Evolutionary conservation across 2,888 invertebrate species (phyloP).

Genomic region (Aspidiotus destructor): DNA sequence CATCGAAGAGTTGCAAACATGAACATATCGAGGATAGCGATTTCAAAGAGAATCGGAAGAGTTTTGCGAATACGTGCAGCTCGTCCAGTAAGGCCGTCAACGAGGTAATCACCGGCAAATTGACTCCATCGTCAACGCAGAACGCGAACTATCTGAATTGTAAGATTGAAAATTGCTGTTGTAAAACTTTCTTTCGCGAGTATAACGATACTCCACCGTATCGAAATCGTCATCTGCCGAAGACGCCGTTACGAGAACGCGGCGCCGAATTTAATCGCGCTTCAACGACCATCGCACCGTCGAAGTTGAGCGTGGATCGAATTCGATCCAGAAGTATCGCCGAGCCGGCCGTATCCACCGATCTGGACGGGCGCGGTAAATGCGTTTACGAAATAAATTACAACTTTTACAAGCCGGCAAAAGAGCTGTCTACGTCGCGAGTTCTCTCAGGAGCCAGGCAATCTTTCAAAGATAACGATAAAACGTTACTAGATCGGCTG

Average conservation of each 20-base stretch:
- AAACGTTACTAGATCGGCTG: background rate
- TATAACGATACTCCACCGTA: constrained; percentile 12
- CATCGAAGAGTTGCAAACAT: background rate
- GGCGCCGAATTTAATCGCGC: constrained; percentile 16
- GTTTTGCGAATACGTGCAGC: background rate
- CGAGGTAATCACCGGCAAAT: background rate
- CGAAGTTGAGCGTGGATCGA: background rate
- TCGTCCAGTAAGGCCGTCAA: background rate
- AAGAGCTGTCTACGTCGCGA: background rate
- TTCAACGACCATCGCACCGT: background rate
- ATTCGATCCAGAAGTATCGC: background rate
- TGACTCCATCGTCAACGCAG: background rate
- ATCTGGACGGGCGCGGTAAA: background rate
- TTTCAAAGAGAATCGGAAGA: constrained; percentile 14
- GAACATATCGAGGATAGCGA: background rate
- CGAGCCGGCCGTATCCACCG: background rate
- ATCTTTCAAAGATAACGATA: background rate
- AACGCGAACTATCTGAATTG: constrained; percentile 12
- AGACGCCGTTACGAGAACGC: constrained; percentile 19
- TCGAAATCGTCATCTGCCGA: constrained; percentile 11
- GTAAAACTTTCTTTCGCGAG: constrained; percentile 29
- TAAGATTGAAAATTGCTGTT: constrained; percentile 28
- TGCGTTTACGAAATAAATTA: constrained; percentile 10
- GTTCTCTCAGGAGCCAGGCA: background rate
- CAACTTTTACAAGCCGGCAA: constrained; percentile 17